Evolutionary conservation across 2,797 vertebrate species (phyloP).

Genomic region (Sitta carolinensis): DNA sequence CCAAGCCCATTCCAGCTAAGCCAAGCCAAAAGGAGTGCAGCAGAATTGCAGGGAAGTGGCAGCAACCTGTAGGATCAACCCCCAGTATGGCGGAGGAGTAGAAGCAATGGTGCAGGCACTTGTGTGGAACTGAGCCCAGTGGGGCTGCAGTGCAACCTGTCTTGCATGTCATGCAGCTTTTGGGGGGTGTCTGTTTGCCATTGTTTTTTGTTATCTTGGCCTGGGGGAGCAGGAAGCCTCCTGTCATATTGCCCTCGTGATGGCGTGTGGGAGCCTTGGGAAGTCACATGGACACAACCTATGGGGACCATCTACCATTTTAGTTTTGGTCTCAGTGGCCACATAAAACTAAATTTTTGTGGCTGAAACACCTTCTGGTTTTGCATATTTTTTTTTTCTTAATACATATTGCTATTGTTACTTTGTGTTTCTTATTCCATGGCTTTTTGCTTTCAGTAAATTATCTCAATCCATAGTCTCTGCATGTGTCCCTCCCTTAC

Average conservation of each 20-base stretch:
- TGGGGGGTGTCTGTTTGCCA: neutral
- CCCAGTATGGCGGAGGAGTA: fast-evolving
- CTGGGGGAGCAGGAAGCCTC: neutral
- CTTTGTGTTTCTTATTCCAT: neutral
- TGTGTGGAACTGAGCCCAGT: neutral
- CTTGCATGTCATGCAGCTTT: neutral
- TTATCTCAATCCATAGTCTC: neutral
- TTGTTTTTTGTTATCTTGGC: neutral
- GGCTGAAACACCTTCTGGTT: neutral
- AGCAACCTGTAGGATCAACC: neutral
- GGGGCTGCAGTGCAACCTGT: fast-evolving
- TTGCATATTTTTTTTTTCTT: neutral
- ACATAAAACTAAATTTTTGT: neutral
- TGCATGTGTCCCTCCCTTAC: neutral
- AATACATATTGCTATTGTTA: neutral
- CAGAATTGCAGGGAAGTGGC: neutral
- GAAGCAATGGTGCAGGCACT: neutral
- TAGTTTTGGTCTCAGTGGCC: neutral
- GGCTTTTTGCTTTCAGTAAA: neutral
- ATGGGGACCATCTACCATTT: neutral
- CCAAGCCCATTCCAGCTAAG: neutral
- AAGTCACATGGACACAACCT: fast-evolving
- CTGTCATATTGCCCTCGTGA: neutral
- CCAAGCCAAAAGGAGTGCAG: neutral
- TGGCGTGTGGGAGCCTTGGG: fast-evolving